Conservation (phyloP, 2,797 vertebrate genomes). For the Heliangelus exortis region DNA sequence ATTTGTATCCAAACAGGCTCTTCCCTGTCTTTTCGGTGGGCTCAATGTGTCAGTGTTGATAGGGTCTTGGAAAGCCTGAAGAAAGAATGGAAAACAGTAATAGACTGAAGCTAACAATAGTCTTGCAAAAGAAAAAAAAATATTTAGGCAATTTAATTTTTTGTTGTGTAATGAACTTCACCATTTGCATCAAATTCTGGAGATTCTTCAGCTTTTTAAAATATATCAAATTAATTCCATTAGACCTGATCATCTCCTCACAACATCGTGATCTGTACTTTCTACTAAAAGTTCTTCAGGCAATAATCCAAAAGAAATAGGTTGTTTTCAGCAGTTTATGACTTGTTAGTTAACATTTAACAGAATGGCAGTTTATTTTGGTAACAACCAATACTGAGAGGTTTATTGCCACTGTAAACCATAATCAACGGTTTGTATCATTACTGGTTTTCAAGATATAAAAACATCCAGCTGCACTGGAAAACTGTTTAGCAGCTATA, state of each 20-base stretch:
- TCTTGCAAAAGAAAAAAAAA: background rate
- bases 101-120: background rate
- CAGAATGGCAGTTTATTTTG: constrained; percentile 82
- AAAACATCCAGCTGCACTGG: constrained; percentile 69
- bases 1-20: background rate
- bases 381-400: constrained; percentile 79
- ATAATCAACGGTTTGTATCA: constrained; percentile 78
- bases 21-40: background rate
- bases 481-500: constrained; percentile 55
- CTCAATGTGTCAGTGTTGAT: accelerated
- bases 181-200: background rate
- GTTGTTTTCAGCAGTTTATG: constrained; percentile 82
- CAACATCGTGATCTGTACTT: constrained; percentile 69
- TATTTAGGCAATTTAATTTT: background rate
- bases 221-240: constrained; percentile 39
- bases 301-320: constrained; percentile 80
- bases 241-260: constrained; percentile 64
- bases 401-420: constrained; percentile 82
- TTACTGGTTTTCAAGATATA: constrained; percentile 70
- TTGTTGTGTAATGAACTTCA: background rate
- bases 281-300: constrained; percentile 77
- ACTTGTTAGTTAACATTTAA: constrained; percentile 85
- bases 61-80: background rate
- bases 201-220: constrained; percentile 10
- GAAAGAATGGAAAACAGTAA: background rate